phyloP scores from a whole-genome alignment of 2,888 invertebrate species.

The Andrena bicolor region DNA sequence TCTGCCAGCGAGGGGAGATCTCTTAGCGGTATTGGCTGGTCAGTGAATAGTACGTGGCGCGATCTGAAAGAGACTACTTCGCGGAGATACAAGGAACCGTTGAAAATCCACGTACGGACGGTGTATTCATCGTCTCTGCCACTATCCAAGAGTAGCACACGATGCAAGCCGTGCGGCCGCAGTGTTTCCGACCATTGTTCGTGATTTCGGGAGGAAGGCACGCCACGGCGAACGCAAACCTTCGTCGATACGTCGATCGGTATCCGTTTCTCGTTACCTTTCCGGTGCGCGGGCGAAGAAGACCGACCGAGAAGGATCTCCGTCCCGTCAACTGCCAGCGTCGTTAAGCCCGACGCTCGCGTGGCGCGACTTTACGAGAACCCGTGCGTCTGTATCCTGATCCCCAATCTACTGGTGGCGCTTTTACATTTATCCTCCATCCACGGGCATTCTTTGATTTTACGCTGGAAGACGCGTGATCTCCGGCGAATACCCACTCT shows the following conservation, averaged over 20 bases:
- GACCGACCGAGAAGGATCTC: background rate
- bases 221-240: slow-evolving; percentile 11
- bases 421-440: background rate
- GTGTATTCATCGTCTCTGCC: slow-evolving; percentile 37
- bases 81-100: slow-evolving; percentile 28
- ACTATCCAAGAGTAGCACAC: background rate
- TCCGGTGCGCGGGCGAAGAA: background rate
- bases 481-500: background rate
- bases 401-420: slow-evolving; percentile 5
- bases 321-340: slow-evolving; percentile 17
- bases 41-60: slow-evolving; percentile 38
- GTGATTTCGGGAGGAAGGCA: background rate
- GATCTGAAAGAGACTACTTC: slow-evolving; percentile 32
- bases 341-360: background rate
- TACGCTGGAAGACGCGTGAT: background rate
- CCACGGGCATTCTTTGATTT: slow-evolving; percentile 4
- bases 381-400: background rate
- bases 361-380: background rate
- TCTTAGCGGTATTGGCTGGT: slow-evolving; percentile 47
- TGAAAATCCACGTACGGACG: slow-evolving; percentile 5
- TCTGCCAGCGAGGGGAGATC: slow-evolving; percentile 11
- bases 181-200: slow-evolving; percentile 19
- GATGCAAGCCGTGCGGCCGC: background rate
- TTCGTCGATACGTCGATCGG: slow-evolving; percentile 28
- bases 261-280: background rate